Conservation (phyloP, 2,888 invertebrate species). For the Scaptomyza caliginosa region DNA sequence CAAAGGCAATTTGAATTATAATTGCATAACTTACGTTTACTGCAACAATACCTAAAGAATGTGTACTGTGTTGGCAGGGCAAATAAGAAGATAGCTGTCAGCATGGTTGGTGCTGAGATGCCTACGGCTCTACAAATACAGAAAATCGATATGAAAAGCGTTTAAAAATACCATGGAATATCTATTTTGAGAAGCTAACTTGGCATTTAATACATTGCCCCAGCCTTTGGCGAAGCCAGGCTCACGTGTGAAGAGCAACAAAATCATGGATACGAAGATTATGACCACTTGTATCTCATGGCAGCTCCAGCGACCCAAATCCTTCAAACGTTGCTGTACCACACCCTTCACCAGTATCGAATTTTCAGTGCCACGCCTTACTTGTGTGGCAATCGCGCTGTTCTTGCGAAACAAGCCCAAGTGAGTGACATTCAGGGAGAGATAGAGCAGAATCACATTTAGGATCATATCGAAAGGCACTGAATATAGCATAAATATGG, state of each 20-base stretch:
- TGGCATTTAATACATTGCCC: constrained; percentile 85
- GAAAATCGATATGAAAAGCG: not conserved
- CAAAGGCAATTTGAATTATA: not conserved
- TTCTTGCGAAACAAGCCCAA: constrained; percentile 77
- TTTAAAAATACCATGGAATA: not conserved
- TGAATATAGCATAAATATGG: constrained; percentile 64
- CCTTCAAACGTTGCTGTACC: constrained; percentile 84
- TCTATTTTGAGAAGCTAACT: constrained; percentile 39
- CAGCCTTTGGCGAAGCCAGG: constrained; percentile 94
- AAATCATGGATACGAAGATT: constrained; percentile 89
- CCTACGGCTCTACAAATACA: constrained; percentile 54
- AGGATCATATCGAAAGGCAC: constrained; percentile 59
- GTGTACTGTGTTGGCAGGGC: constrained; percentile 90
- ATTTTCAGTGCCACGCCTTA: constrained; percentile 84
- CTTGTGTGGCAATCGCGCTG: constrained; percentile 46
- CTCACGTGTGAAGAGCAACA: constrained; percentile 92
- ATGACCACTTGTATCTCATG: constrained; percentile 89
- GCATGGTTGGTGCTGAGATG: constrained; percentile 88
- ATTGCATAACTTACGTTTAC: constrained; percentile 45
- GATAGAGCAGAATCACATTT: constrained; percentile 40
- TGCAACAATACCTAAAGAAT: constrained; percentile 88
- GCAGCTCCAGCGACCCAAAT: constrained; percentile 90
- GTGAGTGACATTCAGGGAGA: constrained; percentile 67
- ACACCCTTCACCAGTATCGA: constrained; percentile 86
- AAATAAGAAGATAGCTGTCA: constrained; percentile 91